phyloP scores from a whole-genome alignment of 2,888 invertebrate genomes.

The Sminthurides aquaticus region DNA sequence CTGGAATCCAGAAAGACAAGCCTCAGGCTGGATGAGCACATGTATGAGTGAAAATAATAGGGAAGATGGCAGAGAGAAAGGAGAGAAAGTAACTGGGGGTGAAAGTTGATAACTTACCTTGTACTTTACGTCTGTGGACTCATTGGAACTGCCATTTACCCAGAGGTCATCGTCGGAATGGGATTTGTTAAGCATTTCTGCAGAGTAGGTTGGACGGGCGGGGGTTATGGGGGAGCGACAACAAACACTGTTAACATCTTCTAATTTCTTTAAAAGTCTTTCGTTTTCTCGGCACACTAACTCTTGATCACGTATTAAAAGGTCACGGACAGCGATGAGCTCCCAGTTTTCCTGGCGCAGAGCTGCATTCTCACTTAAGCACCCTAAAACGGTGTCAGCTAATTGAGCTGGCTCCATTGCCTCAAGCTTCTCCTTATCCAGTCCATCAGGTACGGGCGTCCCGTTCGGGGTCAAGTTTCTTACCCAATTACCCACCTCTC shows the following conservation, averaged over 20 bases:
- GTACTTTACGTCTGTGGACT: conserved; percentile 8
- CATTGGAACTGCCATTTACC: conserved; percentile 39
- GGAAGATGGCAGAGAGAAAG: not conserved
- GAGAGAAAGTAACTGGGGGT: not conserved
- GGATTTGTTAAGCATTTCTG: conserved; percentile 50
- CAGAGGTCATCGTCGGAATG: conserved; percentile 35
- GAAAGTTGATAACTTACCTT: conserved; percentile 21
- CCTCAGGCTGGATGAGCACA: no score
- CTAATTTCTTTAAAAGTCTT: conserved; percentile 72
- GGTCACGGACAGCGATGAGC: conserved; percentile 68
- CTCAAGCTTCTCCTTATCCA: conserved; percentile 65
- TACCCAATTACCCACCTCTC: conserved; percentile 32
- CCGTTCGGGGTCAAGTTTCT: conserved; percentile 24
- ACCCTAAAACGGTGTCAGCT: conserved; percentile 73
- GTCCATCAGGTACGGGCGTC: conserved; percentile 21
- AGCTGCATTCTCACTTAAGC: conserved; percentile 65
- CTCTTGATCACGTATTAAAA: conserved; percentile 79
- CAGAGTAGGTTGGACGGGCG: conserved; percentile 65
- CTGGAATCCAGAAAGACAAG: no score
- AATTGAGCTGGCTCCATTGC: conserved; percentile 71
- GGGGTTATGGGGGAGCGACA: conserved; percentile 75
- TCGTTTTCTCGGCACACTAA: conserved; percentile 85
- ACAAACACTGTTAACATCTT: conserved; percentile 79
- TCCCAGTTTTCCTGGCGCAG: conserved; percentile 77
- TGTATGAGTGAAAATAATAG: no score